These are phyloP conservation scores for Neotoxoptera formosana DNA, from an alignment of 1,140 invertebrate species.

Conservation along the genomic window DNA sequence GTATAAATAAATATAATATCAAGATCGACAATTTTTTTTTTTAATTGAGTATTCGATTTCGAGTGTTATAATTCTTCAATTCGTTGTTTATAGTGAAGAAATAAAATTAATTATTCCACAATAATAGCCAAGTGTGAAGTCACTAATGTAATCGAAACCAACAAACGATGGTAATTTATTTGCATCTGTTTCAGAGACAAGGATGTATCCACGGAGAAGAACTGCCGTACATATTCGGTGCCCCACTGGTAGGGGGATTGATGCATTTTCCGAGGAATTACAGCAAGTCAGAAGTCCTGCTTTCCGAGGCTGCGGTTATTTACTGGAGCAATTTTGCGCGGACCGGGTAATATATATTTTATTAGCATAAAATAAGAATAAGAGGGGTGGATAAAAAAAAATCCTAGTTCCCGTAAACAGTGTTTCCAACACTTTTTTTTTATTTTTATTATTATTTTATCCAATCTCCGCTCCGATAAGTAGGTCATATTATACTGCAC, in stretches of 20 bases:
- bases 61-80: neutral
- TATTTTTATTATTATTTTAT: neutral
- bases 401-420: neutral
- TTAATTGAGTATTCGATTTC: neutral
- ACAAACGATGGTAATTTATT: slow-evolving; percentile 9
- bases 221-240: slow-evolving; percentile 87
- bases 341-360: slow-evolving; percentile 78
- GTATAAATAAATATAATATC: neutral
- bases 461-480: neutral
- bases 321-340: slow-evolving; percentile 97
- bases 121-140: neutral
- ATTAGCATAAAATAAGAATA: slow-evolving; percentile 48
- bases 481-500: slow-evolving; percentile 17
- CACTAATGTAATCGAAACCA: neutral
- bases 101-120: neutral
- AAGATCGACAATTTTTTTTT: neutral
- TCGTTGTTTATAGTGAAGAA: neutral
- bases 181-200: slow-evolving; percentile 69
- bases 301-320: slow-evolving; percentile 92
- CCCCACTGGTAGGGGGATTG: slow-evolving; percentile 79
- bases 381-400: neutral
- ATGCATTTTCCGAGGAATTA: slow-evolving; percentile 84
- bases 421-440: neutral
- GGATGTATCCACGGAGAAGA: slow-evolving; percentile 93
- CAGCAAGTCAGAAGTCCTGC: slow-evolving; percentile 84